Conservation (phyloP, 2,888 invertebrate genomes). For the Augiades crinisus region DNA sequence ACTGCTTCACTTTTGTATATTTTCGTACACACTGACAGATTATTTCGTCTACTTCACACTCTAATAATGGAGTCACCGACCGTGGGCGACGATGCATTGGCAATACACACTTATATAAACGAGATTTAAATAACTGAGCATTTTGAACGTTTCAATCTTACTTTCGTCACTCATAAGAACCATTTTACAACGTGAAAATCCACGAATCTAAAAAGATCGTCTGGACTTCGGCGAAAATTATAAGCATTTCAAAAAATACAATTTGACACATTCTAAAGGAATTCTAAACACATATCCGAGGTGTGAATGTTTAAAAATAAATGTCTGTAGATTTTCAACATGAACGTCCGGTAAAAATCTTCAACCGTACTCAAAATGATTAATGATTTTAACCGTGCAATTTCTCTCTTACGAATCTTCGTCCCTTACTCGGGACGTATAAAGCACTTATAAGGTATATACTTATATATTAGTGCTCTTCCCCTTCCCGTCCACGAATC, state of each 20-base stretch:
- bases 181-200: neutral
- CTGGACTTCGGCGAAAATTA: neutral
- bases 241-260: neutral
- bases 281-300: neutral
- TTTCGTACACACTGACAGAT: neutral
- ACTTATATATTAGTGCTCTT: too few relatives aligned
- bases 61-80: neutral
- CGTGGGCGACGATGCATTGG: slow-evolving; percentile 9
- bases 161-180: neutral
- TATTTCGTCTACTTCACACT: neutral
- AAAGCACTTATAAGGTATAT: too few relatives aligned
- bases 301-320: neutral
- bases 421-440: too few relatives aligned
- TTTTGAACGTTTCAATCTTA: neutral
- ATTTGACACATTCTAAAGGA: slow-evolving; percentile 12
- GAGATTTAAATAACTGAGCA: neutral
- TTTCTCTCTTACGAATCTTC: too few relatives aligned
- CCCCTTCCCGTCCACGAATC: too few relatives aligned
- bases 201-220: neutral
- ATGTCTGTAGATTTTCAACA: too few relatives aligned
- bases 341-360: neutral
- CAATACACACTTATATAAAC: neutral
- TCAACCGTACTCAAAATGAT: too few relatives aligned
- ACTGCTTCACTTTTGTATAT: neutral
- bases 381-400: too few relatives aligned